phyloP scores from a whole-genome alignment of 2,113 vertebrate species.

The Grus americana region DNA sequence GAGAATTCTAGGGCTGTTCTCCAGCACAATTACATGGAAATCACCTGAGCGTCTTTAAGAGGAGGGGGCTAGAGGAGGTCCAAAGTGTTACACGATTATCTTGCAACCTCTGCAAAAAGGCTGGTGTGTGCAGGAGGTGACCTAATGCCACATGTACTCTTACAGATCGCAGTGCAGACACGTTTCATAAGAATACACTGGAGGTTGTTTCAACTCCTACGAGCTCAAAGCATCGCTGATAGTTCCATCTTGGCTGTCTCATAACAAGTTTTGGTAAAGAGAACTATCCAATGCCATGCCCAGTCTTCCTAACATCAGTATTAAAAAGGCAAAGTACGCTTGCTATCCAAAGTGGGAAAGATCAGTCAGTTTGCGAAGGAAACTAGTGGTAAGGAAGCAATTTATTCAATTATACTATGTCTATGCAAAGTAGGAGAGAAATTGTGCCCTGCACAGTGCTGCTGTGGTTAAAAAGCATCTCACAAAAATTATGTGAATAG shows the following conservation, averaged over 20 bases:
- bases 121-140: not conserved
- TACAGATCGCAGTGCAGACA: not conserved
- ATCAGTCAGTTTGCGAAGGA: not conserved
- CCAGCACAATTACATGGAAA: not conserved
- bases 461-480: not conserved
- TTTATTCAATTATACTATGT: not conserved
- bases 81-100: not conserved
- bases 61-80: not conserved
- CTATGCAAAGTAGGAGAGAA: not conserved
- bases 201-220: not conserved
- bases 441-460: not conserved
- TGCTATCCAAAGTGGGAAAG: not conserved
- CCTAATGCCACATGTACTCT: not conserved
- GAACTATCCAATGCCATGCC: not conserved
- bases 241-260: not conserved
- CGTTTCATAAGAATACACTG: not conserved
- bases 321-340: not conserved
- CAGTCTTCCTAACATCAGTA: not conserved
- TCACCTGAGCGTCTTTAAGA: not conserved
- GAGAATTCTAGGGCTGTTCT: not conserved
- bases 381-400: not conserved
- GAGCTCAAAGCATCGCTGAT: not conserved
- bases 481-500: not conserved
- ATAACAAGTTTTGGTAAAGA: not conserved
- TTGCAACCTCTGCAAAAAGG: not conserved